Evolutionary conservation across 2,888 invertebrate genomes (phyloP).

Genomic region (Crepidodera aurea): DNA sequence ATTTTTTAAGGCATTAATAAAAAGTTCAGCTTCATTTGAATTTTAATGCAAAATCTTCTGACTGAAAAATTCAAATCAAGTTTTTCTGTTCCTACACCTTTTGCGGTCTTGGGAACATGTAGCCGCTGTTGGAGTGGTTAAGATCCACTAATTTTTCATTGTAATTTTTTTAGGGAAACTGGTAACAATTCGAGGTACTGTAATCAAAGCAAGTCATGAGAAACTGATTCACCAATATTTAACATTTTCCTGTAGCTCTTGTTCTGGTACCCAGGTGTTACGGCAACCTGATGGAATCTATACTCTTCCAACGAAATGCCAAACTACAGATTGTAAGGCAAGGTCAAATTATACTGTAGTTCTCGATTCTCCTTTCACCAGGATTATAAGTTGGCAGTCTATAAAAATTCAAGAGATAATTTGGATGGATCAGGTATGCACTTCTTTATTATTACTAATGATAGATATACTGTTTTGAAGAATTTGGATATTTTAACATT

Average conservation of each 20-base stretch:
- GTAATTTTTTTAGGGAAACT: constrained; percentile 73
- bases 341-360: constrained; percentile 71
- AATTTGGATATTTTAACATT: too few species aligned
- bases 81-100: too few species aligned
- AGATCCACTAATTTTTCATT: too few species aligned
- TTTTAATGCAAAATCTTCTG: too few species aligned
- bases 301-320: constrained; percentile 67
- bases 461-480: too few species aligned
- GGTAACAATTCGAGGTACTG: constrained; percentile 83
- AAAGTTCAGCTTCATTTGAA: too few species aligned
- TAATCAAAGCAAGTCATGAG: constrained; percentile 80
- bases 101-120: too few species aligned
- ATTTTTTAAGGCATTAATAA: too few species aligned
- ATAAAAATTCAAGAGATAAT: constrained; percentile 84
- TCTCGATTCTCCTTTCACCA: constrained; percentile 74
- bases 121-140: too few species aligned
- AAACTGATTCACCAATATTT: constrained; percentile 78
- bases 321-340: constrained; percentile 65
- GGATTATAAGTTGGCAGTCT: constrained; percentile 80
- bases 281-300: constrained; percentile 71
- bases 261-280: constrained; percentile 72
- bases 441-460: too few species aligned
- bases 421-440: constrained; percentile 69
- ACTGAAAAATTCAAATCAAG: too few species aligned
- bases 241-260: constrained; percentile 79